phyloP scores from a whole-genome alignment of 2,797 vertebrate genomes.

The Esox lucius region DNA sequence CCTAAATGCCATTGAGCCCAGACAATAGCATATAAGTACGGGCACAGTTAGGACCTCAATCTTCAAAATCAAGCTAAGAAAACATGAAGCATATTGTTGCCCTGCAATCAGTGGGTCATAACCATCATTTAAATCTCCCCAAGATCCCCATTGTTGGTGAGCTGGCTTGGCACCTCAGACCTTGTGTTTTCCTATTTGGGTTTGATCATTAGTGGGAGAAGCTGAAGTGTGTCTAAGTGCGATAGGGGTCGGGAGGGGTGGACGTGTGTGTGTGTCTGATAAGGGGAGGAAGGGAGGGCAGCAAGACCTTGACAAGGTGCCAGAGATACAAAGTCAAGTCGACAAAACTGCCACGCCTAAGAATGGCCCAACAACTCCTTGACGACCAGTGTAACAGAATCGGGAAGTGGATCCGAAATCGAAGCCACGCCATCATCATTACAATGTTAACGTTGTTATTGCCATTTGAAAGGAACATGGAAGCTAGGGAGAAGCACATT shows the following conservation, averaged over 20 bases:
- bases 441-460: not conserved
- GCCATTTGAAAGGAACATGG: conserved; percentile 10
- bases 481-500: conserved; percentile 13
- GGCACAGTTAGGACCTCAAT: conserved; percentile 47
- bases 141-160: conserved; percentile 59
- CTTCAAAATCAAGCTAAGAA: conserved; percentile 53
- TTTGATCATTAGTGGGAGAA: conserved; percentile 63
- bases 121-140: conserved; percentile 47
- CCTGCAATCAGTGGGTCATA: conserved; percentile 53
- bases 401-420: conserved; percentile 30
- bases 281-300: conserved; percentile 69
- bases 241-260: not conserved
- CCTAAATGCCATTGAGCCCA: conserved; percentile 19
- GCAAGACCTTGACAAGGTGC: conserved; percentile 55
- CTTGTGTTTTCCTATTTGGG: conserved; percentile 45
- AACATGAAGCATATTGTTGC: conserved; percentile 30
- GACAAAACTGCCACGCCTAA: conserved; percentile 38
- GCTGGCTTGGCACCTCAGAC: conserved; percentile 27
- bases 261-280: conserved; percentile 62
- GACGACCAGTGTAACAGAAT: conserved; percentile 29
- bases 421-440: conserved; percentile 18
- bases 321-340: conserved; percentile 32
- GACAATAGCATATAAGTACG: conserved; percentile 25
- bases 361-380: conserved; percentile 26
- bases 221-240: conserved; percentile 51